Evolutionary conservation across 2,113 vertebrate genomes (phyloP).

Genomic region (Quiscalus mexicanus): DNA sequence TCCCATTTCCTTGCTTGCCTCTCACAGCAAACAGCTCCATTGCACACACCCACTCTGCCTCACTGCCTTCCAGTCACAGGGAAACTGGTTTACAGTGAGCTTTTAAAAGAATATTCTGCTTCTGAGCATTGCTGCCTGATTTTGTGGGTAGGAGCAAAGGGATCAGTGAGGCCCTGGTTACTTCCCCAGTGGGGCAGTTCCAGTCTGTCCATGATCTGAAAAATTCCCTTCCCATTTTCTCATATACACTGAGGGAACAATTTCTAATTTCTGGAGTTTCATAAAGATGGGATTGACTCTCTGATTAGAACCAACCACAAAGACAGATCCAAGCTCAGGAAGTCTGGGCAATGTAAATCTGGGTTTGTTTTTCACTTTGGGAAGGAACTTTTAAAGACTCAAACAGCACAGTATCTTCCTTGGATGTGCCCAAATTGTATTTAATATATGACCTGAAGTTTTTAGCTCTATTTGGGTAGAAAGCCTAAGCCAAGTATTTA

Average conservation of each 20-base stretch:
- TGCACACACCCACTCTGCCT: not conserved
- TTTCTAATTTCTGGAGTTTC: not conserved
- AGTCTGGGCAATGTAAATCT: not conserved
- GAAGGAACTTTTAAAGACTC: not conserved
- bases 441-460: not conserved
- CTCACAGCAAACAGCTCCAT: not conserved
- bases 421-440: not conserved
- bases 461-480: not conserved
- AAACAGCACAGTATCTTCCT: not conserved
- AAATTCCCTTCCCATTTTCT: not conserved
- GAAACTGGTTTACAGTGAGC: not conserved
- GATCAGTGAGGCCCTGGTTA: not conserved
- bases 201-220: not conserved
- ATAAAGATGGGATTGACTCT: not conserved
- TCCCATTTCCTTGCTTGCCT: conserved; percentile 43
- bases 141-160: not conserved
- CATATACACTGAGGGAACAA: not conserved
- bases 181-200: not conserved
- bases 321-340: not conserved
- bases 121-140: not conserved
- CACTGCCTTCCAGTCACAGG: not conserved
- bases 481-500: not conserved
- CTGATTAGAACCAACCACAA: not conserved
- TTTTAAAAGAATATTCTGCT: not conserved
- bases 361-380: not conserved